Conservation (phyloP, 1,140 invertebrate species). For the Drosophila malerkotliana region DNA sequence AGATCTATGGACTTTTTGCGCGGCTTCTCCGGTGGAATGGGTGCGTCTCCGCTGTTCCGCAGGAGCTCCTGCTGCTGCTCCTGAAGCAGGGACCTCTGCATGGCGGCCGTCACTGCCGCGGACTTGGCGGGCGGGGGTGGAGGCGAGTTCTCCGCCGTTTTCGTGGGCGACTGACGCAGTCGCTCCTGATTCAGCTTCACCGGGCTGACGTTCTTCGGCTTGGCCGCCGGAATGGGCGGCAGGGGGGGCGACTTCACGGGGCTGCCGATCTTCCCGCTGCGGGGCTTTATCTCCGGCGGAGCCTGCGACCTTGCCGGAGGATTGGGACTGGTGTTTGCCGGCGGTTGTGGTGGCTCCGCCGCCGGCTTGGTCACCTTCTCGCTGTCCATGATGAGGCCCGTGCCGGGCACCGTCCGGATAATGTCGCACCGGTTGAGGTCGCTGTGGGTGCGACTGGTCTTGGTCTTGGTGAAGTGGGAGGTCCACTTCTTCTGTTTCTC, state of each 20-base stretch:
- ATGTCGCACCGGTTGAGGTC: slow-evolving; percentile 86
- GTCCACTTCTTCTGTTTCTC: slow-evolving; percentile 96
- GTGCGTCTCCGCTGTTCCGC: slow-evolving; percentile 31
- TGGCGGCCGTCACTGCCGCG: slow-evolving; percentile 70
- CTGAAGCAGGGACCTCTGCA: slow-evolving; percentile 68
- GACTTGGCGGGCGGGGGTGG: slow-evolving; percentile 79
- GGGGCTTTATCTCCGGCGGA: slow-evolving; percentile 80
- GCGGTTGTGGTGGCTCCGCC: slow-evolving; percentile 24
- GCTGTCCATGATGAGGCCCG: slow-evolving; percentile 70
- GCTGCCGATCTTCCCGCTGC: slow-evolving; percentile 76
- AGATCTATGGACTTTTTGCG: slow-evolving; percentile 81
- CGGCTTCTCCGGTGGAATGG: slow-evolving; percentile 76
- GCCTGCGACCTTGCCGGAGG: slow-evolving; percentile 47
- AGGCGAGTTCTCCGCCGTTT: slow-evolving; percentile 56
- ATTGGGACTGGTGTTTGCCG: slow-evolving; percentile 43
- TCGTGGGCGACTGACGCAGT: slow-evolving; percentile 71
- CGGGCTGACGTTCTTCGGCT: slow-evolving; percentile 78
- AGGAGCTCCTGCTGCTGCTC: slow-evolving; percentile 59
- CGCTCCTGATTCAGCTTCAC: slow-evolving; percentile 68
- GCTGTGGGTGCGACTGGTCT: slow-evolving; percentile 87
- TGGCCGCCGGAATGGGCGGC: slow-evolving; percentile 80
- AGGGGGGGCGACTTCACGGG: slow-evolving; percentile 79
- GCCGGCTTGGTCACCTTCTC: slow-evolving; percentile 48
- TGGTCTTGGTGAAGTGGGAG: slow-evolving; percentile 92
- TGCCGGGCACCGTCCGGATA: slow-evolving; percentile 81